These are phyloP conservation scores for Spodoptera exigua DNA, from an alignment of 2,888 invertebrate species.

Conservation along the genomic window DNA sequence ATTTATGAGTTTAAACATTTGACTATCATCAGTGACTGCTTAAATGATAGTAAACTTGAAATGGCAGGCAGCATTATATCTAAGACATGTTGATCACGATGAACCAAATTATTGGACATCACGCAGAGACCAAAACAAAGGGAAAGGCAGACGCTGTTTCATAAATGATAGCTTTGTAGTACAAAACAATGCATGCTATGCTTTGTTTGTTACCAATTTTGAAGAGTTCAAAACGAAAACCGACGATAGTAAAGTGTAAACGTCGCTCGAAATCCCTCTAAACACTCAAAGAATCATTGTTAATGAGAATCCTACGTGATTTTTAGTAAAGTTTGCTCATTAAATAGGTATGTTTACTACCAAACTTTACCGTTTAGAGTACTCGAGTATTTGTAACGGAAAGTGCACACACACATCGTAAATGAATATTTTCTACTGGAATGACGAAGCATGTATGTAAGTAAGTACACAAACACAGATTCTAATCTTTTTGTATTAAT, in stretches of 20 bases:
- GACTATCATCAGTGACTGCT: no score
- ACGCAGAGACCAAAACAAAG: conserved; percentile 41
- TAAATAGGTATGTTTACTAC: conserved; percentile 57
- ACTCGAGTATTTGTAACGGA: conserved; percentile 33
- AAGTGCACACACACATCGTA: conserved; percentile 29
- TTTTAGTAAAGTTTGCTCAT: conserved; percentile 61
- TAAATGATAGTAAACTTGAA: neutral
- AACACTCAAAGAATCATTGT: conserved; percentile 56
- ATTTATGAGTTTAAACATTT: no score
- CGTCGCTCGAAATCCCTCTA: conserved; percentile 72
- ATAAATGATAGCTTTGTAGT: conserved; percentile 51
- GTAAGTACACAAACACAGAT: conserved; percentile 1
- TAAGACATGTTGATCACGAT: conserved; percentile 12
- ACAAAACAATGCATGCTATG: conserved; percentile 56
- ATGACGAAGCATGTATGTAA: conserved; percentile 6
- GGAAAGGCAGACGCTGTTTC: conserved; percentile 51
- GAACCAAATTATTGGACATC: conserved; percentile 35
- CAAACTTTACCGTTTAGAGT: conserved; percentile 39
- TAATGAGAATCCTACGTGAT: conserved; percentile 75
- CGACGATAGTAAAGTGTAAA: conserved; percentile 35
- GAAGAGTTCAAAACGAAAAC: conserved; percentile 44
- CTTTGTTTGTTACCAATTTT: conserved; percentile 42
- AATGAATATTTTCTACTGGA: conserved; percentile 11
- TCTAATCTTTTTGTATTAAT: neutral
- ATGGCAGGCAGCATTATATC: conserved; percentile 1